These are phyloP conservation scores for Mormyrus hasselquistii DNA, from an alignment of 2,797 vertebrate species.

Conservation along the genomic window DNA sequence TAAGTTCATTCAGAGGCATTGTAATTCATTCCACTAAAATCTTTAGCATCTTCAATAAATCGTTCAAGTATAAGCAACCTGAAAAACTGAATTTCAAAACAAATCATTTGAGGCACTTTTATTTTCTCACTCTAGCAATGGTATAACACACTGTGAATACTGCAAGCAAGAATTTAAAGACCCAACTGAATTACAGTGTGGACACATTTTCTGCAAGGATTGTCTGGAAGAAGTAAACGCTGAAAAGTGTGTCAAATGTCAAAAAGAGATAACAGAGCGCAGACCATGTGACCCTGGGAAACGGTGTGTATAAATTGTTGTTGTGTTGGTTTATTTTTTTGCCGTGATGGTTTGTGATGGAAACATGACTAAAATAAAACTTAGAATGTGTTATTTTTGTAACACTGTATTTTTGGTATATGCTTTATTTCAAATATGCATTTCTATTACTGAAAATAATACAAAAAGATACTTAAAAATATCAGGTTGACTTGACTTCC, in stretches of 20 bases:
- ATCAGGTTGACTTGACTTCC: background rate
- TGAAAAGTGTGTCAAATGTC: constrained; percentile 33
- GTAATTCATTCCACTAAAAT: background rate
- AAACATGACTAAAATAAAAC: background rate
- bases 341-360: background rate
- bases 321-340: background rate
- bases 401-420: background rate
- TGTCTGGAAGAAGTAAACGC: constrained; percentile 26
- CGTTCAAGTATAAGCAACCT: background rate
- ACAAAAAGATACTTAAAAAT: background rate
- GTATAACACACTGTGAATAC: constrained; percentile 27
- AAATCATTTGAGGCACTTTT: background rate
- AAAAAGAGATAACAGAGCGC: constrained; percentile 5
- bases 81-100: background rate
- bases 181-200: constrained; percentile 33
- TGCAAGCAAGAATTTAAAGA: constrained; percentile 39
- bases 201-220: constrained; percentile 35
- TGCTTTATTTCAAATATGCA: background rate
- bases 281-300: constrained; percentile 22
- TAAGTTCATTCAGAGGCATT: background rate
- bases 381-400: background rate
- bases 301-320: background rate
- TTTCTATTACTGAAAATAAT: background rate
- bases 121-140: constrained; percentile 21
- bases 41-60: background rate